Base-by-base conservation (phyloP, 2,888 invertebrate species). In the Drosophila yooni region DNA sequence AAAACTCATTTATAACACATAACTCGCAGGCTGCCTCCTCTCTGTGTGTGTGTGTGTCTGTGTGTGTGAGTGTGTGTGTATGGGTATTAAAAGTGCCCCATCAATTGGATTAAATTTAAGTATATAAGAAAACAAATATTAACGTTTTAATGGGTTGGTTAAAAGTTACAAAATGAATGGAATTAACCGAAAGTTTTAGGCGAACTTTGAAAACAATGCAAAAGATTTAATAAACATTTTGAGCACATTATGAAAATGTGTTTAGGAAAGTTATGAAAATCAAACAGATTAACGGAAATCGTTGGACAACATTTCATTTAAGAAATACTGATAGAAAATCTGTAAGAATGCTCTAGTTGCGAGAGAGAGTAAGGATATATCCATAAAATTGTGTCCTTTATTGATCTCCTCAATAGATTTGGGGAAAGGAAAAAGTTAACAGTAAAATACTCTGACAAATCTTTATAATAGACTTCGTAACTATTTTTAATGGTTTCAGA, bases 1-100 rank as follows among this genome's bases (percentile, higher is more conserved):
- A 52, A 64, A 75, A 76, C 54, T 62, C 61, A 68, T 81, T 76
- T 71, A 70, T 50, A 62, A 71, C 52, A 81, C 68, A 62, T 71
- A 62, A 34, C 25, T 33, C n/a, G 4, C 11, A 40, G 36, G 48
- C 64, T 52, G 75, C 38, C 60, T 13, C 21, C 43, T 13, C 21
- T 13, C 7, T 21, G 13, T 1, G 18, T 36, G 18, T 36, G 13
- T 13, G 36, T 6, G 40, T 13, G 46, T 13, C 15, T 0, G 15
- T 36, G 34, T 2, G 5, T 36, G 36, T 0, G 36, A 1, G 36
- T 0, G 15, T 15, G 15, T 15, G 36, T 52, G 52, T 52, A 0
- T 31, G 56, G 50, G 11, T 40, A 74, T 74, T 59, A 51, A 48
- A 51, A 27, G 40, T 29, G 48, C 7, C 3, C 29, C 40, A 43